Evolutionary conservation across 2,113 vertebrate genomes (phyloP).

Genomic region (Australoheros scitulus): DNA sequence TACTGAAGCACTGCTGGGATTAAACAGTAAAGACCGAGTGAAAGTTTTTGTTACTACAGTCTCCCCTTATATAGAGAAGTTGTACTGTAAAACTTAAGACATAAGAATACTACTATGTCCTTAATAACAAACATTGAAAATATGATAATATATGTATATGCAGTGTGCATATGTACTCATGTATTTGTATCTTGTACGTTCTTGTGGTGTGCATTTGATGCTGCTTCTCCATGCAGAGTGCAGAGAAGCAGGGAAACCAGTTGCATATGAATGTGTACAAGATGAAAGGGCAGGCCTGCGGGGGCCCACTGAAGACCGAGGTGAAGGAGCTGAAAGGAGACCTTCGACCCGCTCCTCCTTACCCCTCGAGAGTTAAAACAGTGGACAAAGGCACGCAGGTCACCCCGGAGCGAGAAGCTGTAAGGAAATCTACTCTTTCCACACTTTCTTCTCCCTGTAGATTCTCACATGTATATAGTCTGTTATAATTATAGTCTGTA

Average conservation of each 20-base stretch:
- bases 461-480: neutral
- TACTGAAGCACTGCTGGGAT: conserved; percentile 62
- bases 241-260: conserved; percentile 89
- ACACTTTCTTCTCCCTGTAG: neutral
- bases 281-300: conserved; percentile 71
- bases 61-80: neutral
- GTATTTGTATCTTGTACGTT: neutral
- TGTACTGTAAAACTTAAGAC: neutral
- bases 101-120: neutral
- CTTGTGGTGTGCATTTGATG: neutral
- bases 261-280: conserved; percentile 94
- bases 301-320: conserved; percentile 70
- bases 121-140: neutral
- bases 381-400: conserved; percentile 84
- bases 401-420: conserved; percentile 80
- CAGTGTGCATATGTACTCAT: neutral
- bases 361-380: conserved; percentile 80
- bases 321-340: conserved; percentile 80
- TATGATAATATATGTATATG: neutral
- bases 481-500: neutral
- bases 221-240: conserved; percentile 79
- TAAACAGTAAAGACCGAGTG: neutral
- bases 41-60: neutral
- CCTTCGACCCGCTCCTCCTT: conserved; percentile 82
- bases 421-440: conserved; percentile 52